Conservation (phyloP, 2,888 invertebrate species). For the Catocala fraxini region DNA sequence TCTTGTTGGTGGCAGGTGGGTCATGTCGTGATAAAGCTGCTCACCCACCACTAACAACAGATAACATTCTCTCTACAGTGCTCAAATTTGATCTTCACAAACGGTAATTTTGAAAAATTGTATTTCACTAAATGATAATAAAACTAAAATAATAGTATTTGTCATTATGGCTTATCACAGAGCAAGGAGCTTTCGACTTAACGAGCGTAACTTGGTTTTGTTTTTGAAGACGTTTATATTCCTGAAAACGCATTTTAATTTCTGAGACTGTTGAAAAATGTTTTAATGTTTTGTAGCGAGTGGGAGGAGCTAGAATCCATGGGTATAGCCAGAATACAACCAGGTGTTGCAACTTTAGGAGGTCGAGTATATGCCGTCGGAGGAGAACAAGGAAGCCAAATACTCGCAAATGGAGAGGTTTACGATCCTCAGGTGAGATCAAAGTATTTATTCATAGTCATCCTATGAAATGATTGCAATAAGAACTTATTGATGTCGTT, state of each 20-base stretch:
- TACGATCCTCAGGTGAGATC: slow-evolving; percentile 90
- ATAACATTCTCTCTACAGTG: slow-evolving; percentile 94
- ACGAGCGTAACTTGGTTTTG: no score
- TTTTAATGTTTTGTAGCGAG: slow-evolving; percentile 80
- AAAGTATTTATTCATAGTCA: no score
- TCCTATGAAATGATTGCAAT: no score
- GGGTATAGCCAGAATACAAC: slow-evolving; percentile 94
- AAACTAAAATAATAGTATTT: no score
- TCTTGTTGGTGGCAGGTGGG: slow-evolving; percentile 96
- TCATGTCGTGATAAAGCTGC: slow-evolving; percentile 93
- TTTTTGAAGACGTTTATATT: no score
- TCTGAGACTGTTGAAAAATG: background rate
- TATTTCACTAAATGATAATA: no score
- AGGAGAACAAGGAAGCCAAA: slow-evolving; percentile 96
- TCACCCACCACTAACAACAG: slow-evolving; percentile 93
- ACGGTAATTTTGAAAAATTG: slow-evolving; percentile 76
- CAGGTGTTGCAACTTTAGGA: slow-evolving; percentile 94
- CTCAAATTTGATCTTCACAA: slow-evolving; percentile 94
- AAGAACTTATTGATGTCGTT: slow-evolving; percentile 18
- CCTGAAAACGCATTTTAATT: no score
- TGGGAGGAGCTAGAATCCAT: slow-evolving; percentile 95
- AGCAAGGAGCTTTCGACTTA: no score
- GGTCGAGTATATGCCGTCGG: slow-evolving; percentile 97
- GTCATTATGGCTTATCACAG: no score
- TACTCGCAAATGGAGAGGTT: slow-evolving; percentile 95